Evolutionary conservation across 2,113 vertebrate species (phyloP), one percentile per base, ranked within the genome.

Genomic region (Elephas maximus): DNA sequence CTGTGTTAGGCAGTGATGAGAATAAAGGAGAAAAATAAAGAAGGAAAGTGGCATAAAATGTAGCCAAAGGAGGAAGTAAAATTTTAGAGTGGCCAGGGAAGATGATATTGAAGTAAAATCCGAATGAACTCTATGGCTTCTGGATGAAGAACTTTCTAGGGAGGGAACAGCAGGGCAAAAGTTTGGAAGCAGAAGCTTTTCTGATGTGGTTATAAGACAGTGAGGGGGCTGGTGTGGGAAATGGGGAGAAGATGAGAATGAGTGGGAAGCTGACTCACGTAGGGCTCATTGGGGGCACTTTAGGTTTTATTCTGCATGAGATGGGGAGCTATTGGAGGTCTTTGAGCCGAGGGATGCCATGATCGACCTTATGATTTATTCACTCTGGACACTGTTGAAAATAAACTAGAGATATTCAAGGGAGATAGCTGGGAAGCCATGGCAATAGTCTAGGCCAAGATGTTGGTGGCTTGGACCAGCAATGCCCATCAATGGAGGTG

Each of bases 251-350:
- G 51, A 10, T 45, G 88, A 20, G 15, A 28, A 23, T 4, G 20
- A 11, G 8, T 17, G 7, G 0, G 2, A 28, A 28, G n/a, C 11
- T 6, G 79, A 20, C 30, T 28, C 20, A 5, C 0, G 0, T 20
- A 21, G 2, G 28, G 20, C 3, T 1, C 18, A 5, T 0, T 1
- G 0, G 0, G 11, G 10, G 6, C 8, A 1, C 30, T 4, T 5
- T 23, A 48, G 48, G 17, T 6, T 10, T 81, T 1, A 2, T 18
- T 20, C 3, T 26, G 51, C 20, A 53, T 2, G 9, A 65, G 51
- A 17, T 6, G 8, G 41, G 28, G 48, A 41, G 28, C n/a, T 4
- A 0, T 0, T 1, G 18, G 71, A 20, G 11, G 11, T 15, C 80
- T 63, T 45, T 48, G 71, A 26, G 23, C 11, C 2, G 8, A 71